Base-by-base conservation (phyloP, 1,140 invertebrate genomes). In the Diploscapter pachys region DNA sequence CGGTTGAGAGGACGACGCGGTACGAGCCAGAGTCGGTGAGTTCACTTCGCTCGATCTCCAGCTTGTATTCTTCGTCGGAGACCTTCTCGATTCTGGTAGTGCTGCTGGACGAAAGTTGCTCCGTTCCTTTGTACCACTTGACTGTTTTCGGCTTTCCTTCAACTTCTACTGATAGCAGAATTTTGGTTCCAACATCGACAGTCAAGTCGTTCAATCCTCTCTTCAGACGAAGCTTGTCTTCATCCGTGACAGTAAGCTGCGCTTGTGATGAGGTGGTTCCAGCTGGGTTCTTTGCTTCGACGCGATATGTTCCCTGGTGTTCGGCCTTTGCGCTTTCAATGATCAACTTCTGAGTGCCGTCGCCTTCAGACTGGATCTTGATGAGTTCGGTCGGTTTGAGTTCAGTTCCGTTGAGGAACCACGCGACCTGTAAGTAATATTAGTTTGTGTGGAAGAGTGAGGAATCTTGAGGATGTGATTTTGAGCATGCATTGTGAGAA, bases 291-390 rank as follows among this genome's bases (percentile, higher is more conserved):
- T 76, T 79, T 5, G 80, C 81, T 53, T 83, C 80, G 5, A 84
- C 75, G 4, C 92, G 92, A 85, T 95, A 96, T 13, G 92, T 91
- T 51, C 94, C 94, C 81, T 92, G 92, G 84, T 96, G 93, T n/a
- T 90, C 89, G 4, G 92, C 91, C 64, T 89, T 89, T 31, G 90
- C 90, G 67, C 89, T 88, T 52, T 91, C 90, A 77, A 96, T 93
- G 62, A 88, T 89, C 53, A 96, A 87, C 82, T 90, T 91, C 49
- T 92, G 89, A 9, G 89, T 89, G 67, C 93, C 93, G 82, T 94
- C 92, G 0, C 92, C 91, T n/a, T 90, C 86, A 1, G 88, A 86
- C 53, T 89, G 89, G 48, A 92, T 89, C 81, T 91, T 89, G 0
- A 93, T 87, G 11, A 76, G 65, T 55, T 83, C 84, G 9, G 71